Evolutionary conservation across 2,797 vertebrate genomes (phyloP), one percentile per base, ranked within the genome.

Genomic region (Sebastes itinus): DNA sequence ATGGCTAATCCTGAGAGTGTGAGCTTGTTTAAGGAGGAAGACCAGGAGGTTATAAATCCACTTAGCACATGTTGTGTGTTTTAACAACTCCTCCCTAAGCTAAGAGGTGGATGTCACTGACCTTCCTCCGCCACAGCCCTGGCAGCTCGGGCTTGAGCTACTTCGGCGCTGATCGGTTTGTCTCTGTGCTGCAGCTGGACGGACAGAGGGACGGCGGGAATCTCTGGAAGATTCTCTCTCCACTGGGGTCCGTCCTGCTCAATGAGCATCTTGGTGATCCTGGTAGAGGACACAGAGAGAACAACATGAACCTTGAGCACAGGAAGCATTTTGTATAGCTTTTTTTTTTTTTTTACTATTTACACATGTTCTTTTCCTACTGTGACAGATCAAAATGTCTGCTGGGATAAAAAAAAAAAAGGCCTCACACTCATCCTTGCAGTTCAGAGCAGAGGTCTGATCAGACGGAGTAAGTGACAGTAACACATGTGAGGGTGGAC

Each of bases 251-350:
- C 98, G 82, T 99, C 97, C 85, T 97, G 93, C 46, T 97, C 96
- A 4, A 98, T 97, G 87, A 99, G 95, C 91, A 96, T 94, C 94
- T 94, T 97, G 4, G 97, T 98, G 95, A 99, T 97, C 92, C 98
- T 99, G 80, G 30, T 3, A 63, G 52, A 32, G 67, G 30, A 73
- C 66, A 78, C 20, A 66, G 5, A 71, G 27, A 80, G 52, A 3
- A 27, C 42, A 22, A 22, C 32, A 1, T n/a, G 14, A 35, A 35
- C 33, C 33, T 35, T 46, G 16, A 46, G 42, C 42, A 18, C 42
- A 46, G 42, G 42, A 0, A 46, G 16, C 1, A 18, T 46, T 46
- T 46, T 46, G 16, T 7, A 46, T 46, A 0, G 16, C 42, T 46
- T 46, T 46, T 16, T 35, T 35, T 14, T n/a, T 35, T 35, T 16